Base-by-base conservation (phyloP, 1,140 invertebrate genomes). In the Penaeus chinensis region DNA sequence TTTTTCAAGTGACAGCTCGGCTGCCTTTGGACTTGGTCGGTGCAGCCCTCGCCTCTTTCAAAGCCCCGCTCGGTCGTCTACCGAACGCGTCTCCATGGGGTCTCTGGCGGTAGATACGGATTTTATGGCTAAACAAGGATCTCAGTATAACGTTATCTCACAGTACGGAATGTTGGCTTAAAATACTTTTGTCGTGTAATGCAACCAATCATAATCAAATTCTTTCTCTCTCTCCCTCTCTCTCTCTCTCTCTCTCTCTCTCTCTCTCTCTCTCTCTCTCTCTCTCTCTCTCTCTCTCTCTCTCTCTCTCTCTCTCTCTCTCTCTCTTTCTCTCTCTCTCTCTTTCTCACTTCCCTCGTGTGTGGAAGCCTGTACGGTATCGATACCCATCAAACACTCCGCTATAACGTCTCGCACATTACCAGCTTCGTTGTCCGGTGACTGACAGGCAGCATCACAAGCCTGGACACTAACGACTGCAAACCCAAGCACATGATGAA, bases 261-360 rank as follows among this genome's bases (percentile, higher is more conserved):
- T 32, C 22, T 32, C 74, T 77, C 22, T 32, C 32, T 20, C 27
- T 32, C 22, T 42, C 74, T 24, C 74, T 42, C 20, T 42, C 27
- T 32, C 42, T 32, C 42, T 77, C 74, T 42, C 74, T 42, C 42
- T 32, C 32, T 42, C 74, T 37, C 32, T 42, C 74, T 42, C 42
- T 32, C 74, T 8, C 74, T 37, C 74, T 42, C 74, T 77, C 74
- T 77, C 74, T 77, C 7, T 77, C 74, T 77, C 74, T 77, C 7
- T 77, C 74, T 77, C 74, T 77, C 74, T 77, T n/a, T 77, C 74
- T 77, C 74, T 16, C 74, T 77, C 24, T 77, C 74, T 77, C 27
- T n/a, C 71, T 76, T 37, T 27, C 22, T n/a, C 69, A 5, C 69
- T n/a, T 16, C 69, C 69, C 69, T 74, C 10, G 37, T 54, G 3